Base-by-base conservation (phyloP, 2,113 vertebrate genomes). In the Microtus pennsylvanicus region DNA sequence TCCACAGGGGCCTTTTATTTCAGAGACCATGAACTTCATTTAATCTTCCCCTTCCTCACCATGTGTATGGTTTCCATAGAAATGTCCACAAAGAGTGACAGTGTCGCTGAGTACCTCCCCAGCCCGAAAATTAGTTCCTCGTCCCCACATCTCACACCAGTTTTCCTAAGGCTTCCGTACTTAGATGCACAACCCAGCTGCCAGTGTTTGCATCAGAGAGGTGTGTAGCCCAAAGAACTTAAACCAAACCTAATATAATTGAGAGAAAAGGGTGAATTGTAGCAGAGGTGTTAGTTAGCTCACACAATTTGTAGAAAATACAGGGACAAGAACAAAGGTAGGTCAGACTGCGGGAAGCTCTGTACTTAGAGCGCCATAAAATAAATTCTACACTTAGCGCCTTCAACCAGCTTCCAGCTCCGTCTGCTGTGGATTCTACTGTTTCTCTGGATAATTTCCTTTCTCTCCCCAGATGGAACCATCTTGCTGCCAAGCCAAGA, bases 181-280 rank as follows among this genome's bases (percentile, higher is more conserved):
- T 52, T 61, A 72, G 50, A 82, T 70, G 14, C 21, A 76, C 80
- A 70, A 58, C 30, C 9, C 26, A 81, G 47, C 6, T n/a, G 91
- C 33, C 2, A 19, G 50, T 87, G 83, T 83, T 65, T 90, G 21
- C 33, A 70, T 9, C 69, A 3, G 4, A 38, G 22, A 80, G 10
- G 22, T 90, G 38, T 78, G 67, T 21, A 90, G 78, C 26, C 30
- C 87, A 87, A 78, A 87, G 69, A 94, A 90, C 2, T 38, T 47
- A 88, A 91, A 72, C 52, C 28, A 97, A 89, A 90, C 63, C 42
- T 85, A n/a, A 14, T 42, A 69, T 19, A 74, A 72, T 33, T 22
- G 63, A 78, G 35, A 33, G 42, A 80, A 78, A 21, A 38, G 47
- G 47, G n/a, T 42, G 5, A 30, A 24, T 47, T 70, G 38, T 24